Percentiles rank a stretch among this genome's conserved stretches.
phyloP scores from a whole-genome alignment of 1,140 invertebrate species.

The Drosophila varians region DNA sequence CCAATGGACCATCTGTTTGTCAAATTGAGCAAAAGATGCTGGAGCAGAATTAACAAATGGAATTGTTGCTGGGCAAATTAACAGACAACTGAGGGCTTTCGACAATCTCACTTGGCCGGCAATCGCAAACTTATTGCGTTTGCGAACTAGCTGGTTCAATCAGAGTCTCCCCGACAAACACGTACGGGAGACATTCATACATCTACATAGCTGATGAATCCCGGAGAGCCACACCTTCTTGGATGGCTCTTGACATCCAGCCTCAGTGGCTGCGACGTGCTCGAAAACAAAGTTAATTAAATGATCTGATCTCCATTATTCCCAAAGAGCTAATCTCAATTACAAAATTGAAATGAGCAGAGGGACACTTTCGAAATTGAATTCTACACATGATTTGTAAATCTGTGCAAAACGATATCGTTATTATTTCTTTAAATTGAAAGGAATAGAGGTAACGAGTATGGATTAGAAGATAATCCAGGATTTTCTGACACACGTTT shows the following conservation, averaged over 20 bases:
- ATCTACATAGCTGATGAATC: not conserved
- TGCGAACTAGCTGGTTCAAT: constrained; percentile 56
- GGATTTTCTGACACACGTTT: not conserved
- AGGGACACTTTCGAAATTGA: constrained; percentile 11
- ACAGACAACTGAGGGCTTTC: constrained; percentile 58
- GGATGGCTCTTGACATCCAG: constrained; percentile 63
- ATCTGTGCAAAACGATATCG: too few species aligned
- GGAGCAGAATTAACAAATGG: constrained; percentile 69
- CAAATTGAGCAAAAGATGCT: constrained; percentile 65
- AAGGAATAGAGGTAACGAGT: too few species aligned
- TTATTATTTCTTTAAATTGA: too few species aligned
- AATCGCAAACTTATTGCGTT: constrained; percentile 65
- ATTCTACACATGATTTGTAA: too few species aligned
- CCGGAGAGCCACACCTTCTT: constrained; percentile 33
- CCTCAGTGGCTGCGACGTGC: constrained; percentile 49
- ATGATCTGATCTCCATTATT: constrained; percentile 83
- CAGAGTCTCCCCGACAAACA: constrained; percentile 8
- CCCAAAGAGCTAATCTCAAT: constrained; percentile 82
- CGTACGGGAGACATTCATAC: not conserved
- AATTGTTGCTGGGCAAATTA: constrained; percentile 68
- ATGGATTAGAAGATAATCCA: too few species aligned
- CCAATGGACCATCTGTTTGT: constrained; percentile 15
- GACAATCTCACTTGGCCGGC: constrained; percentile 2
- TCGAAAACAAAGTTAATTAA: constrained; percentile 83
- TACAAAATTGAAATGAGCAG: constrained; percentile 82